Percentiles rank a stretch among this genome's conserved stretches.
phyloP scores from a whole-genome alignment of 2,113 vertebrate species.

The Sorex fumeus region DNA sequence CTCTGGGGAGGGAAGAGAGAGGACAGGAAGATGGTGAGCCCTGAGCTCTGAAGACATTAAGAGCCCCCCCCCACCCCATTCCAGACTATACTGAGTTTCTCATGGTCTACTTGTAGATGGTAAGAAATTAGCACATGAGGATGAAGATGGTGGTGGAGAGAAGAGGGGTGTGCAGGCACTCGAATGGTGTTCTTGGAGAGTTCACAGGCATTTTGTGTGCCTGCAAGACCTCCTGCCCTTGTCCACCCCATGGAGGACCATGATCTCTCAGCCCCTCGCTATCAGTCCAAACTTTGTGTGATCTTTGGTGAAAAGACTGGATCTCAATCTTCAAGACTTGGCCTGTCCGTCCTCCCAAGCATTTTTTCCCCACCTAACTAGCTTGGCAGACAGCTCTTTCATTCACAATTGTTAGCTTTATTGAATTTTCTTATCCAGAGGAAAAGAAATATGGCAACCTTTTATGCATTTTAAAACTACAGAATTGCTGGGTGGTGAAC shows the following conservation, averaged over 20 bases:
- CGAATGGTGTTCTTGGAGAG: background rate
- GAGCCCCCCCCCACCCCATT: too few species aligned
- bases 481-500: background rate
- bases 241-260: background rate
- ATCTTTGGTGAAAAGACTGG: background rate
- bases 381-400: background rate
- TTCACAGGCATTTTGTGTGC: background rate
- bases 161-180: background rate
- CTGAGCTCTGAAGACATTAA: background rate
- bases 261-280: background rate
- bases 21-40: background rate
- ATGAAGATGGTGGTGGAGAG: background rate
- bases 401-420: slow-evolving; percentile 59
- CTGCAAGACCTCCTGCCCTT: background rate
- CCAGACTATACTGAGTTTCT: background rate
- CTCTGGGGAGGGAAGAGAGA: slow-evolving; percentile 16
- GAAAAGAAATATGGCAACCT: slow-evolving; percentile 40
- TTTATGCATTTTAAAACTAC: slow-evolving; percentile 29
- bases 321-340: slow-evolving; percentile 7
- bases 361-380: background rate
- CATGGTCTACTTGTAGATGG: background rate
- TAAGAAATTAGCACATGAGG: background rate
- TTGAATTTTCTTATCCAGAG: slow-evolving; percentile 59
- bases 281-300: background rate
- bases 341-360: background rate